phyloP scores from a whole-genome alignment of 92 coral and sea anemone species.

The Porites lobata region DNA sequence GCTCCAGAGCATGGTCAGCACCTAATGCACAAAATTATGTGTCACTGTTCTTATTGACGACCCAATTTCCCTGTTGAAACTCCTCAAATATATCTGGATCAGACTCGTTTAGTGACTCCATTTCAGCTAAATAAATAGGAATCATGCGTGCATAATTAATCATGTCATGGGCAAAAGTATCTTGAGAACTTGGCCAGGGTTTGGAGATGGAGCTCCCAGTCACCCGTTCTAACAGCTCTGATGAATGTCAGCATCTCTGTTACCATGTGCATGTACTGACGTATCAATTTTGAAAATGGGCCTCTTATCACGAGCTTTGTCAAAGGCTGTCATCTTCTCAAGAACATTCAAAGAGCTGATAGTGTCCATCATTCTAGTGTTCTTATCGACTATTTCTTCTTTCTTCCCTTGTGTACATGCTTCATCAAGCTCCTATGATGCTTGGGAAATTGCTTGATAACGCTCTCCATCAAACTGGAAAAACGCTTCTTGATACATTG shows the following conservation, averaged over 20 bases:
- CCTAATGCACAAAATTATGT: conserved; percentile 9
- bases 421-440: conserved; percentile 37
- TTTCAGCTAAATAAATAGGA: conserved; percentile 67
- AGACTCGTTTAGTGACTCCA: conserved; percentile 13
- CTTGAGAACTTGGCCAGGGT: too few species aligned
- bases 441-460: conserved; percentile 29
- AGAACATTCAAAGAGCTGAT: conserved; percentile 2
- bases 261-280: too few species aligned
- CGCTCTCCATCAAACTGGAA: conserved; percentile 1
- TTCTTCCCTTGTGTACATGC: conserved; percentile 26
- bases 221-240: too few species aligned
- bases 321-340: conserved; percentile 5
- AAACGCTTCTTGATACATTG: conserved; percentile 19
- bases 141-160: conserved; percentile 55
- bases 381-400: neutral
- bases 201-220: too few species aligned
- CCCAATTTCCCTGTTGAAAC: neutral
- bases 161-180: neutral
- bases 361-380: conserved; percentile 2
- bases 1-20: conserved; percentile 15
- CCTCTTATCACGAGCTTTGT: conserved; percentile 4
- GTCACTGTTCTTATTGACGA: neutral
- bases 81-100: neutral
- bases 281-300: neutral
- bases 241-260: too few species aligned